Conservation (phyloP, 1,140 invertebrate genomes). For the Trichomalopsis sarcophagae region DNA sequence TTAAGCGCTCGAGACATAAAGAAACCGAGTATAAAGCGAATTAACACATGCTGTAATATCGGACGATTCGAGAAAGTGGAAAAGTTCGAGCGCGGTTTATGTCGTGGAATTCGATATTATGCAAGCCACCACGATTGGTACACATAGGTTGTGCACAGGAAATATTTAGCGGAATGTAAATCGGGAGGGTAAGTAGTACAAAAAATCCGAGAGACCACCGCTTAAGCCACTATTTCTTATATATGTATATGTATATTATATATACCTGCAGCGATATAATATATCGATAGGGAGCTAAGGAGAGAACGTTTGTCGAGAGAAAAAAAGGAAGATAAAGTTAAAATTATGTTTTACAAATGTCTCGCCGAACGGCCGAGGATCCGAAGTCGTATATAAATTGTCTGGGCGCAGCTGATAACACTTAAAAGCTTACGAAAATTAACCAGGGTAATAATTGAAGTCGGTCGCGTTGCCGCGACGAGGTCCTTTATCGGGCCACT, state of each 20-base stretch:
- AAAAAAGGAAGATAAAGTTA: neutral
- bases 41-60: neutral
- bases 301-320: neutral
- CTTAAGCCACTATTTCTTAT: no score
- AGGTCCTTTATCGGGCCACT: neutral
- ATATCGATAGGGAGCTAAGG: no score
- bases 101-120: no score
- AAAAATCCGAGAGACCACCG: no score
- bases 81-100: no score
- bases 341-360: conserved; percentile 33
- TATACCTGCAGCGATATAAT: no score
- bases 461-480: no score
- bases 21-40: neutral
- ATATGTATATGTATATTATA: no score
- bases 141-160: no score
- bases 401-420: conserved; percentile 9
- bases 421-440: conserved; percentile 29
- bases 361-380: neutral
- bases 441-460: neutral
- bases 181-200: no score
- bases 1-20: conserved; percentile 25
- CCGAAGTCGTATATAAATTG: neutral
- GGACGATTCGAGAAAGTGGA: neutral
- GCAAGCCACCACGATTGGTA: no score
- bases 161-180: no score